These are phyloP conservation scores for Pyrochroa serraticornis DNA, from an alignment of 2,888 invertebrate species.

Conservation along the genomic window DNA sequence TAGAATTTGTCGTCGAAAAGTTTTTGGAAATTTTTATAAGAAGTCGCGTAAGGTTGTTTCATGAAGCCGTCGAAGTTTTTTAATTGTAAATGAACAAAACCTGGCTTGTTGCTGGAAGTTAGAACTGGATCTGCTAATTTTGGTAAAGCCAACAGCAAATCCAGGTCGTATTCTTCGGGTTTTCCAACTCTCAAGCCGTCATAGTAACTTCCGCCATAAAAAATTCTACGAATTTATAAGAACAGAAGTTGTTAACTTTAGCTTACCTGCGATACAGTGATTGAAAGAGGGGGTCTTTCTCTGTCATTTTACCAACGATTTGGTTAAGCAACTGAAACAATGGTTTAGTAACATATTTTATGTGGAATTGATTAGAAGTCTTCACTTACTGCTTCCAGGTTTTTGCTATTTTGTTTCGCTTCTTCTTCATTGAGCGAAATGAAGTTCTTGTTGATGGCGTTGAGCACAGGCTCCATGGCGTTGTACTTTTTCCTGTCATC, in stretches of 20 bases:
- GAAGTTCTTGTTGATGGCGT: slow-evolving; percentile 33
- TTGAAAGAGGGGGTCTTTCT: slow-evolving; percentile 48
- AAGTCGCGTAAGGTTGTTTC: slow-evolving; percentile 7
- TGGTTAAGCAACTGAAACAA: too few relatives aligned
- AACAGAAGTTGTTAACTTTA: too few relatives aligned
- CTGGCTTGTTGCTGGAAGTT: slow-evolving; percentile 50
- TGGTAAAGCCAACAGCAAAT: slow-evolving; percentile 63
- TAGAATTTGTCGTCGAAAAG: slow-evolving; percentile 57
- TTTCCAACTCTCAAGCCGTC: slow-evolving; percentile 64
- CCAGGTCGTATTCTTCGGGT: slow-evolving; percentile 67
- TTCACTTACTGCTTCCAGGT: slow-evolving; percentile 32
- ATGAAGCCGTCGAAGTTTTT: slow-evolving; percentile 25
- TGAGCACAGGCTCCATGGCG: slow-evolving; percentile 36
- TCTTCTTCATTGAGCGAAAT: slow-evolving; percentile 32
- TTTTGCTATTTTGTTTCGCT: slow-evolving; percentile 32
- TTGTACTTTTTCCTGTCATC: too few relatives aligned
- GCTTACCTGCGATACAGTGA: slow-evolving; percentile 34
- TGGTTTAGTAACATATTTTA: too few relatives aligned
- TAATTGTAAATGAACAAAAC: slow-evolving; percentile 60
- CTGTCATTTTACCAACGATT: slow-evolving; percentile 42
- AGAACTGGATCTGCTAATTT: slow-evolving; percentile 53
- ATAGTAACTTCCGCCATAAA: slow-evolving; percentile 66
- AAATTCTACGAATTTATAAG: slow-evolving; percentile 36
- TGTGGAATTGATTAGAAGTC: not conserved
- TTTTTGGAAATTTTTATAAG: slow-evolving; percentile 6